Conservation (phyloP, 2,113 vertebrate species). For the Abramis brama region DNA sequence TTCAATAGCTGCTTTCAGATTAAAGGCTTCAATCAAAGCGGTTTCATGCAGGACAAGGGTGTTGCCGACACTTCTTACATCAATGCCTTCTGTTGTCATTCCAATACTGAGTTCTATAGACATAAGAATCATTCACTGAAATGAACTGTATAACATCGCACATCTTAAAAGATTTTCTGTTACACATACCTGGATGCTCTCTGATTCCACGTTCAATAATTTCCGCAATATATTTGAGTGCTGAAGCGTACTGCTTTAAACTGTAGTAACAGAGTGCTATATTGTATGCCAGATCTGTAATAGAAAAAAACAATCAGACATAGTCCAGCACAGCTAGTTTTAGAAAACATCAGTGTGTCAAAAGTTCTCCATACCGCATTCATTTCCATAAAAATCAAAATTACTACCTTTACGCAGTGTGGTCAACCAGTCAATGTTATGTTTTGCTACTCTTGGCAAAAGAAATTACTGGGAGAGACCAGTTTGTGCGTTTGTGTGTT, state of each 20-base stretch:
- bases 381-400: slow-evolving; percentile 49
- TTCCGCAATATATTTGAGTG: slow-evolving; percentile 85
- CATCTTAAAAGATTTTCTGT: neutral
- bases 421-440: slow-evolving; percentile 27
- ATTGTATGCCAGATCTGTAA: slow-evolving; percentile 89
- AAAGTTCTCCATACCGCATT: slow-evolving; percentile 27
- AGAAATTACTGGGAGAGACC: neutral
- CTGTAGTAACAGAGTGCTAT: slow-evolving; percentile 89
- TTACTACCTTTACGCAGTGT: slow-evolving; percentile 40
- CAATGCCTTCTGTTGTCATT: slow-evolving; percentile 89
- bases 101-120: slow-evolving; percentile 87
- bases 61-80: slow-evolving; percentile 93
- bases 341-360: neutral
- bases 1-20: slow-evolving; percentile 94
- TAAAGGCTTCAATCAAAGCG: slow-evolving; percentile 93
- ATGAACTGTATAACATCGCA: neutral
- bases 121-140: neutral
- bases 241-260: slow-evolving; percentile 81
- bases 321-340: neutral
- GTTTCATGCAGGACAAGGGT: slow-evolving; percentile 91
- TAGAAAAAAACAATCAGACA: neutral
- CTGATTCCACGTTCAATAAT: slow-evolving; percentile 89
- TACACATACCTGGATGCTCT: slow-evolving; percentile 83
- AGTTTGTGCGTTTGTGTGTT: slow-evolving; percentile 29
- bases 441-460: slow-evolving; percentile 33